Evolutionary conservation across 2,797 vertebrate genomes (phyloP).

Genomic region (Falco berigora): DNA sequence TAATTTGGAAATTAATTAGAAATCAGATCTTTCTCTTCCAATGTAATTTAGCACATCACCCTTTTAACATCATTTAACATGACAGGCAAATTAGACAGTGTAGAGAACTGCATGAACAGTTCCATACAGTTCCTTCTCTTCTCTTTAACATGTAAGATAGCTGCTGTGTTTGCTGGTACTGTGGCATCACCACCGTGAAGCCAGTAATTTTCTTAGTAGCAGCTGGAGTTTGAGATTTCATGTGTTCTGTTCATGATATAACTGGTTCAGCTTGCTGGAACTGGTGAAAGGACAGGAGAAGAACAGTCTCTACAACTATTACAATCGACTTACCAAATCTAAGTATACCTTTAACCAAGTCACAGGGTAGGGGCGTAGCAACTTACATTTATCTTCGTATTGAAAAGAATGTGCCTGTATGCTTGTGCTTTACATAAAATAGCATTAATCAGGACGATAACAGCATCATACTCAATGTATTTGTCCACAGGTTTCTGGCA

Average conservation of each 20-base stretch:
- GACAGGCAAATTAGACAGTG: neutral
- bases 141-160: neutral
- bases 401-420: conserved; percentile 95
- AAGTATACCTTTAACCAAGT: neutral
- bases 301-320: neutral
- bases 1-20: neutral
- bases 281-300: neutral
- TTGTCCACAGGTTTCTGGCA: conserved; percentile 97
- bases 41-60: neutral
- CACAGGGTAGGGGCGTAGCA: neutral
- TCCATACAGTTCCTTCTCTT: neutral
- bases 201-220: neutral
- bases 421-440: conserved; percentile 94
- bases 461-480: conserved; percentile 97
- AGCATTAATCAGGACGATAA: conserved; percentile 95
- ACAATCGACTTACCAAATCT: neutral
- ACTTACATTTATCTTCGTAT: conserved; percentile 92
- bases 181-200: neutral
- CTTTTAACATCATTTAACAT: neutral
- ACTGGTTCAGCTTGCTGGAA: neutral
- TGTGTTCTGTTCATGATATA: neutral
- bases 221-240: neutral
- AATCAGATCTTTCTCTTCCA: neutral
- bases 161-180: neutral
- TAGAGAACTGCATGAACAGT: neutral